Conservation (phyloP, 2,888 invertebrate genomes). For the Pammene fasciana region DNA sequence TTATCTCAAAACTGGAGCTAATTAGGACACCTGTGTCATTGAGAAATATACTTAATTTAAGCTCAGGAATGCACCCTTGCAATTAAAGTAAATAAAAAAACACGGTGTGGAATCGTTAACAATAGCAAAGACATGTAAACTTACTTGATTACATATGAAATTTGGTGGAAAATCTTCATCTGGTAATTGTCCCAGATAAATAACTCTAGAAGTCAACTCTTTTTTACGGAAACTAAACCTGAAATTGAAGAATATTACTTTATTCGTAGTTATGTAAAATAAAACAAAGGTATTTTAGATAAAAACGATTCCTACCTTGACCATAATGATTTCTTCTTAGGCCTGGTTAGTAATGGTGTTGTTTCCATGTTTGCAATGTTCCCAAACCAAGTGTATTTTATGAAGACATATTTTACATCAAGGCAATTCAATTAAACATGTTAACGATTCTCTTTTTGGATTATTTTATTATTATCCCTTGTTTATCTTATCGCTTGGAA, state of each 20-base stretch:
- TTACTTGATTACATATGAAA: conserved; percentile 95
- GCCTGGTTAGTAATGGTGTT: conserved; percentile 70
- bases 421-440: background rate
- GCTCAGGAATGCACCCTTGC: too few relatives aligned
- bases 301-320: conserved; percentile 64
- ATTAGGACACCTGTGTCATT: too few relatives aligned
- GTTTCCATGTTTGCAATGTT: conserved; percentile 66
- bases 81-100: too few relatives aligned
- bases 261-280: background rate
- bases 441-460: background rate
- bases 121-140: conserved; percentile 42
- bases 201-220: conserved; percentile 89
- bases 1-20: too few relatives aligned
- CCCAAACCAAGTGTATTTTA: background rate
- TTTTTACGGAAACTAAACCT: conserved; percentile 87
- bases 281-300: conserved; percentile 13
- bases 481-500: conserved; percentile 13
- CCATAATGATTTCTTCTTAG: conserved; percentile 75
- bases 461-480: conserved; percentile 9
- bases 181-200: conserved; percentile 89
- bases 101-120: too few relatives aligned
- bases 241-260: conserved; percentile 9
- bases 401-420: background rate
- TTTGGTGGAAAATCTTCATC: conserved; percentile 96
- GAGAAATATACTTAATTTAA: too few relatives aligned